Base-by-base conservation (phyloP, 2,113 vertebrate species). In the Prietella phreatophila region DNA sequence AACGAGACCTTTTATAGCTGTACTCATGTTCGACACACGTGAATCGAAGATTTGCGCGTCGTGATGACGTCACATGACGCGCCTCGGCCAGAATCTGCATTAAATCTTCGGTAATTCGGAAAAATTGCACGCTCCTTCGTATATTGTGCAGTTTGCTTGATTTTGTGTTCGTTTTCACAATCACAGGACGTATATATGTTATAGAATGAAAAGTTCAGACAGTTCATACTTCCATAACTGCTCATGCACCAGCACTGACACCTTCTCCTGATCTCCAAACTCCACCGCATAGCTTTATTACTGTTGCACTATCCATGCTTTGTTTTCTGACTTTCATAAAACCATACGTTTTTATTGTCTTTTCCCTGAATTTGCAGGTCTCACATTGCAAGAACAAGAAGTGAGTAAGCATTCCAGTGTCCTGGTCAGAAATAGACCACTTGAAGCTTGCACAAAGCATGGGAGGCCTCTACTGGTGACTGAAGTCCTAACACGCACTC, bases 381-480 rank as follows among this genome's bases (percentile, higher is more conserved):
- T 80, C 53, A 80, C 78, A 80, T 39, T 58, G 79, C 79, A 82
- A 58, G 55, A 36, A 56, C 17, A 15, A 53, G 61, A 81, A 10
- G 36, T 80, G 76, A 86, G 76, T 65, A 53, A 86, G 76, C 53
- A 75, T 73, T 83, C 67, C 55, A 61, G 15, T 20, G 42, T 69
- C 76, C 47, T 36, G 86, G 63, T 71, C 33, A 42, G 8, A 71
- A 82, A 81, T 81, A 80, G 33, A 50, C 20, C 8, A 30, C 60
- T 69, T 87, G 53, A 55, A 82, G 27, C 53, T 60, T 93, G 89
- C 56, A 95, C 95, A 96, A 97, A 96, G 95, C 97, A 96, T 97
- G 96, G 96, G 97, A 99, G 98, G 97, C 97, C 98, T 97, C 97
- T 99, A 95, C 97, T 95, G 98, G 97, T 87, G 93, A 94, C 89